A percentile compares a stretch with the other conserved stretches of the same genome.
These are phyloP conservation scores for Rhynchopsitta pachyrhyncha DNA, from an alignment of 2,113 vertebrate genomes.

Conservation along the genomic window DNA sequence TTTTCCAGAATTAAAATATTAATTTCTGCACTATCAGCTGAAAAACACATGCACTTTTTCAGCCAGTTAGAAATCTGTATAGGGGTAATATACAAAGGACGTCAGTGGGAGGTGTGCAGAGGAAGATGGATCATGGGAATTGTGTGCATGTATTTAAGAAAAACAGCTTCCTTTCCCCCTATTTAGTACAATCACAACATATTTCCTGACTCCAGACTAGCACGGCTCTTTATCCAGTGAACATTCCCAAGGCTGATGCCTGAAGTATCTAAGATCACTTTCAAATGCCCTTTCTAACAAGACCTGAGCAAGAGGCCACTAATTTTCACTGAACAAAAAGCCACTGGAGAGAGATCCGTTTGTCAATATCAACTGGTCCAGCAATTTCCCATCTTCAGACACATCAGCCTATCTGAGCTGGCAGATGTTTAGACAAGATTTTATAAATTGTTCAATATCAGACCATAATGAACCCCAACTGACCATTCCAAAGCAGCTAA, in stretches of 20 bases:
- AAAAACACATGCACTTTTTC: not conserved
- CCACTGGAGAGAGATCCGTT: constrained; percentile 83
- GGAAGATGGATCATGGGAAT: not conserved
- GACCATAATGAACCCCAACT: constrained; percentile 94
- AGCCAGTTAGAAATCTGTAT: not conserved
- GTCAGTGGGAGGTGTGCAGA: rapidly evolving
- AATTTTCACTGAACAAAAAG: constrained; percentile 81
- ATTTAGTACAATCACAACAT: not conserved
- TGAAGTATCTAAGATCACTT: constrained; percentile 80
- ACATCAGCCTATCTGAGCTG: constrained; percentile 87
- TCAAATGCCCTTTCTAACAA: constrained; percentile 84
- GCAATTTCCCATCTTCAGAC: constrained; percentile 87
- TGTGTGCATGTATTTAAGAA: not conserved
- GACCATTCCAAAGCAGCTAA: constrained; percentile 91
- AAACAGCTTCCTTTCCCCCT: not conserved
- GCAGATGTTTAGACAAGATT: constrained; percentile 99
- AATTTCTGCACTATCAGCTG: constrained; percentile 9
- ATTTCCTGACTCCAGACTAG: not conserved
- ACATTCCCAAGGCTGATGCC: constrained; percentile 68
- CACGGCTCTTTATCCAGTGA: constrained; percentile 61
- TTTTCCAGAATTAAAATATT: not conserved
- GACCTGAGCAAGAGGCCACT: constrained; percentile 82
- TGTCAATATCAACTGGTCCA: constrained; percentile 86
- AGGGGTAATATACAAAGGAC: not conserved
- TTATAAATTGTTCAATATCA: constrained; percentile 98